Conservation (phyloP, 2,113 vertebrate genomes). For the Okapia johnstoni region DNA sequence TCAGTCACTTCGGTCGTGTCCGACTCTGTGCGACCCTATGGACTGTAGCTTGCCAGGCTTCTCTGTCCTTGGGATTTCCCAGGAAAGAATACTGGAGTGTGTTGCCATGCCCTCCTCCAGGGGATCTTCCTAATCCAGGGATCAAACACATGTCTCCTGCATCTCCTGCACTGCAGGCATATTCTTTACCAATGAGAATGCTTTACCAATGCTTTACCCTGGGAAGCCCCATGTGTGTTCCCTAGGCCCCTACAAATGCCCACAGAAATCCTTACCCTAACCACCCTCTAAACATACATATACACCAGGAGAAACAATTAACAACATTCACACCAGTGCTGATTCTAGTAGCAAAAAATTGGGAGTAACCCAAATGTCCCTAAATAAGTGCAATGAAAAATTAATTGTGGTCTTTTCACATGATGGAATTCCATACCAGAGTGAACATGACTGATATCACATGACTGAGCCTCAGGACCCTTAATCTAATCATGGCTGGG, state of each 20-base stretch:
- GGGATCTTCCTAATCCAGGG: neutral
- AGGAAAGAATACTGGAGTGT: neutral
- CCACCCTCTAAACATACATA: neutral
- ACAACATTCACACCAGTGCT: neutral
- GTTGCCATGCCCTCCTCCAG: neutral
- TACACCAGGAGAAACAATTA: neutral
- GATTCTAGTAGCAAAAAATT: neutral
- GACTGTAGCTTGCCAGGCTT: neutral
- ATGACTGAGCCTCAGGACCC: neutral
- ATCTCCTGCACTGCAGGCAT: neutral
- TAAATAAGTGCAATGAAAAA: neutral
- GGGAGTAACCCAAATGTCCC: neutral
- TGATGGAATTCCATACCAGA: neutral
- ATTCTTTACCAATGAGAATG: neutral
- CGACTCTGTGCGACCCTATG: neutral
- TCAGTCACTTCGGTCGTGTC: neutral
- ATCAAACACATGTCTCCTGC: neutral
- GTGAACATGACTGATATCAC: neutral
- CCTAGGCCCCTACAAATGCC: neutral
- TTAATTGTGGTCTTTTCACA: neutral
- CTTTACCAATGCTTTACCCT: neutral
- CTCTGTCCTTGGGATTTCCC: neutral
- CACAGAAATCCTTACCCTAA: neutral
- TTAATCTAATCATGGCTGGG: neutral
- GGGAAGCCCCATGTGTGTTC: neutral